Conservation (phyloP, 2,888 invertebrate genomes). For the Patella depressa region DNA sequence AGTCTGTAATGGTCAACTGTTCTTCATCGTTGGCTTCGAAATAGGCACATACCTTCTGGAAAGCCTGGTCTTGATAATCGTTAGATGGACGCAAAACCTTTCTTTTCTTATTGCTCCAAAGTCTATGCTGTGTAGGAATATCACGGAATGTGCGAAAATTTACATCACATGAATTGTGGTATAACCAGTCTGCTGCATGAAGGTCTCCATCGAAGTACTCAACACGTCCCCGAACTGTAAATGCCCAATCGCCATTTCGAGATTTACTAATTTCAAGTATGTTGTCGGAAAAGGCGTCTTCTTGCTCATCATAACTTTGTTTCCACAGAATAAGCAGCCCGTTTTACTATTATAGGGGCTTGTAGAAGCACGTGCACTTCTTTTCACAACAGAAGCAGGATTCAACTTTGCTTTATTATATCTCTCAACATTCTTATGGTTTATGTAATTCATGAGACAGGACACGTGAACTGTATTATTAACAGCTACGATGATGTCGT, state of each 20-base stretch:
- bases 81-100: too few relatives aligned
- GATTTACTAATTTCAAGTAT: neutral
- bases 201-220: neutral
- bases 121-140: neutral
- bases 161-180: neutral
- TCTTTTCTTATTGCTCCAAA: too few relatives aligned
- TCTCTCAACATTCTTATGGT: conserved; percentile 25
- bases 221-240: neutral
- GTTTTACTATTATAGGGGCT: conserved; percentile 20
- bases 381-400: conserved; percentile 13
- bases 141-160: neutral
- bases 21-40: too few relatives aligned
- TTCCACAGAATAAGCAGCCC: conserved; percentile 22
- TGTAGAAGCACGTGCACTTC: conserved; percentile 19
- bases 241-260: neutral
- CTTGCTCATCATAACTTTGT: too few relatives aligned
- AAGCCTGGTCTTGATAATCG: too few relatives aligned
- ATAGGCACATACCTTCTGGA: too few relatives aligned
- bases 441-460: conserved; percentile 21
- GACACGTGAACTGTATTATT: conserved; percentile 13
- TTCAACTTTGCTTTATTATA: conserved; percentile 4
- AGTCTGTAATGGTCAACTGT: too few relatives aligned
- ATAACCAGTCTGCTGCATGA: neutral
- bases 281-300: neutral
- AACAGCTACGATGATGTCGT: conserved; percentile 13